These are phyloP conservation scores for Ruditapes philippinarum DNA, from an alignment of 1,140 invertebrate species.

Conservation along the genomic window DNA sequence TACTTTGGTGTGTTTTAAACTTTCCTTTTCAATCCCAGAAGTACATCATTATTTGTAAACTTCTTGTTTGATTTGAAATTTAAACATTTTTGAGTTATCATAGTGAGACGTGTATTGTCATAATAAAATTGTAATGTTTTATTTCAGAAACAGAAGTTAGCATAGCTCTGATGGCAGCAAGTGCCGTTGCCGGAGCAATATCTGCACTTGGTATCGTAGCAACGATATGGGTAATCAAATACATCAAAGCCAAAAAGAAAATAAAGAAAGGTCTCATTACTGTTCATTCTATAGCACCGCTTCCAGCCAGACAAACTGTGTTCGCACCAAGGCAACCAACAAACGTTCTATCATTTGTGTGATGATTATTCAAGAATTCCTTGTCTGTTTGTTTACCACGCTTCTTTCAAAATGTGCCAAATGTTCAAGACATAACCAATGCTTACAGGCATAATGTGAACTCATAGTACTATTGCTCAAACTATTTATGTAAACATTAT, in stretches of 20 bases:
- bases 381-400: background rate
- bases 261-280: conserved; percentile 16
- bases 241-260: background rate
- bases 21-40: too few species aligned
- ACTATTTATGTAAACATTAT: too few species aligned
- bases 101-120: too few species aligned
- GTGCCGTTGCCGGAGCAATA: background rate
- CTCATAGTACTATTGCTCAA: too few species aligned
- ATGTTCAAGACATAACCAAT: too few species aligned
- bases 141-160: conserved; percentile 19
- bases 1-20: too few species aligned
- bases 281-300: conserved; percentile 31
- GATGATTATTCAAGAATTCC: background rate
- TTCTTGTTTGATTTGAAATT: too few species aligned
- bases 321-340: conserved; percentile 1
- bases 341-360: conserved; percentile 1
- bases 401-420: background rate
- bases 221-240: background rate
- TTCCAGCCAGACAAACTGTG: conserved; percentile 14
- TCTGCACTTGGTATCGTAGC: background rate
- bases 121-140: too few species aligned
- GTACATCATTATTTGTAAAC: too few species aligned
- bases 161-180: conserved; percentile 16
- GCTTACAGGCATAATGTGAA: too few species aligned
- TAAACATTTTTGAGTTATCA: too few species aligned